phyloP scores from a whole-genome alignment of 2,113 vertebrate genomes.

The Oreotragus oreotragus region DNA sequence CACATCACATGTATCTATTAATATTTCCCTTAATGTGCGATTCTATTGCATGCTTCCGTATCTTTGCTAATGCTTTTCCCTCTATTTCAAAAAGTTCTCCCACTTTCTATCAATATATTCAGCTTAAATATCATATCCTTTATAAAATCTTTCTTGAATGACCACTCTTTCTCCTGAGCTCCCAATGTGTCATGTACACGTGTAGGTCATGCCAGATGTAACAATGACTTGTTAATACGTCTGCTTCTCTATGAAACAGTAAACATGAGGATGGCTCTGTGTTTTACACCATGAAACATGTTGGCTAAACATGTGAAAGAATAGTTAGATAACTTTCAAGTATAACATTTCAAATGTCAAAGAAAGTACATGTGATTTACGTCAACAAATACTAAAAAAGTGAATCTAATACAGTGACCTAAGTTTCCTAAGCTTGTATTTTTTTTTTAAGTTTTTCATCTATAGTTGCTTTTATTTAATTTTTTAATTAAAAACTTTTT shows the following conservation, averaged over 20 bases:
- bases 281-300: not conserved
- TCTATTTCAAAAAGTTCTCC: not conserved
- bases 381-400: not conserved
- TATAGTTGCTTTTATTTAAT: not conserved
- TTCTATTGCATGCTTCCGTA: not conserved
- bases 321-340: not conserved
- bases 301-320: not conserved
- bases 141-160: not conserved
- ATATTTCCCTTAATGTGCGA: not conserved
- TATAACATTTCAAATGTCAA: not conserved
- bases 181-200: not conserved
- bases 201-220: too few relatives aligned
- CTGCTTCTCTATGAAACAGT: not conserved
- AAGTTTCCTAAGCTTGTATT: not conserved
- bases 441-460: not conserved
- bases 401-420: not conserved
- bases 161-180: not conserved
- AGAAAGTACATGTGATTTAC: not conserved
- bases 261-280: not conserved
- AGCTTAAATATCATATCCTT: not conserved
- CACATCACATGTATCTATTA: not conserved
- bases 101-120: not conserved
- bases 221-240: not conserved
- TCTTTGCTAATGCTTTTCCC: not conserved
- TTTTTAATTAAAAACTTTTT: accelerated